phyloP scores from a whole-genome alignment of 1,140 invertebrate genomes.

The Drosophila burlai region DNA sequence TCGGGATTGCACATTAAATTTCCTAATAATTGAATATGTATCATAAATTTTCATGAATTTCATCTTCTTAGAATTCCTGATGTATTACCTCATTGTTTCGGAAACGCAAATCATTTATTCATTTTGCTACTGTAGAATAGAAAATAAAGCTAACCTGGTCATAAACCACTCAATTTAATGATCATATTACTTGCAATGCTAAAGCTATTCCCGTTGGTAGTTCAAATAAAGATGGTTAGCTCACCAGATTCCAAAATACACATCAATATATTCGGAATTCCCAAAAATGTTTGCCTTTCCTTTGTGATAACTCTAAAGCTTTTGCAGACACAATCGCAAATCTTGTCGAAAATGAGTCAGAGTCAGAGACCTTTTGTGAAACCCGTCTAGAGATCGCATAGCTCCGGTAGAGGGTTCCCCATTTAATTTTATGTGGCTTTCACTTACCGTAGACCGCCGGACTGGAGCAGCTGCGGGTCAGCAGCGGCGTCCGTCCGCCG shows the following conservation, averaged over 20 bases:
- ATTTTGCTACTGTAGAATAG: not conserved
- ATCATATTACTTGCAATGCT: not conserved
- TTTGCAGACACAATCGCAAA: slow-evolving; percentile 2
- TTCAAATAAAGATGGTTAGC: not conserved
- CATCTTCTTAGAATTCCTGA: not conserved
- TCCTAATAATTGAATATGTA: not conserved
- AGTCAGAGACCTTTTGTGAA: slow-evolving; percentile 6
- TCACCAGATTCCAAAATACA: slow-evolving; percentile 1
- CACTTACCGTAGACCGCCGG: slow-evolving; percentile 84
- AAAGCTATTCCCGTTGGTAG: not conserved
- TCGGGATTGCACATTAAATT: not conserved
- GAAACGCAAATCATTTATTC: not conserved
- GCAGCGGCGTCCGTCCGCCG: slow-evolving; percentile 71
- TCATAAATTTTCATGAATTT: not conserved
- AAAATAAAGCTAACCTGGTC: not conserved
- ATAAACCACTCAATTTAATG: not conserved
- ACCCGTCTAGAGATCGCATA: slow-evolving; percentile 16
- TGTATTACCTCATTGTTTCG: not conserved
- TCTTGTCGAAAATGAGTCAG: slow-evolving; percentile 18
- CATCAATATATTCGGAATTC: not conserved
- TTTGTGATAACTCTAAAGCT: not conserved
- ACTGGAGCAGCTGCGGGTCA: slow-evolving; percentile 85
- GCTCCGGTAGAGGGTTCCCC: slow-evolving; percentile 10
- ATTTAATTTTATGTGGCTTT: slow-evolving; percentile 14
- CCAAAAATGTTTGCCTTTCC: slow-evolving; percentile 2